Percentiles rank a stretch among this genome's conserved stretches.
phyloP scores from a whole-genome alignment of 2,113 vertebrate genomes.

The Forbesichthys papilliferus region DNA sequence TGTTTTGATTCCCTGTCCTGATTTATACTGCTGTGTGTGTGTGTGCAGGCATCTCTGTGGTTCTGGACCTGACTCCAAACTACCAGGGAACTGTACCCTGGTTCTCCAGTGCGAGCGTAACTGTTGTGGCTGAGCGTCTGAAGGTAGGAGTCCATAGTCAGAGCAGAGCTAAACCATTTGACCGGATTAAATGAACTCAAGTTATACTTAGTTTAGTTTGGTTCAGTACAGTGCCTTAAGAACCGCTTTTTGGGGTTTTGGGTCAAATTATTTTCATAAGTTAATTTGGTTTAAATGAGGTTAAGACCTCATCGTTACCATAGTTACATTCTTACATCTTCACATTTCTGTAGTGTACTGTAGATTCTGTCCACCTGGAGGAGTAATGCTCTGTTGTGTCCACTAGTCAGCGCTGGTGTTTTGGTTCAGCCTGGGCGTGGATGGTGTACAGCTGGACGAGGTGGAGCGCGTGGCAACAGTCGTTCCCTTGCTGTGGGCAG shows the following conservation, averaged over 20 bases:
- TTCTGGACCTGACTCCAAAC: constrained; percentile 88
- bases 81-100: constrained; percentile 76
- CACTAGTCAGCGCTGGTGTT: constrained; percentile 74
- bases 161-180: background rate
- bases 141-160: constrained; percentile 55
- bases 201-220: too few species aligned
- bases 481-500: constrained; percentile 59
- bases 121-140: constrained; percentile 60
- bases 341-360: too few species aligned
- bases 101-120: constrained; percentile 68
- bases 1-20: too few species aligned
- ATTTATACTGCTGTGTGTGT: background rate
- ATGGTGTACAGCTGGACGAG: constrained; percentile 76
- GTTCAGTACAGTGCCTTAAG: too few species aligned
- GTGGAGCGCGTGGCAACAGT: constrained; percentile 58
- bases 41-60: constrained; percentile 76
- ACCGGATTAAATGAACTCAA: too few species aligned
- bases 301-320: too few species aligned
- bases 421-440: constrained; percentile 79
- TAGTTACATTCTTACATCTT: too few species aligned
- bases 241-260: too few species aligned
- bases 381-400: background rate
- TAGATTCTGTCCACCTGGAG: background rate
- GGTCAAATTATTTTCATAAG: too few species aligned
- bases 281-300: too few species aligned